phyloP scores from a whole-genome alignment of 2,113 vertebrate species.

The Euleptes europaea region DNA sequence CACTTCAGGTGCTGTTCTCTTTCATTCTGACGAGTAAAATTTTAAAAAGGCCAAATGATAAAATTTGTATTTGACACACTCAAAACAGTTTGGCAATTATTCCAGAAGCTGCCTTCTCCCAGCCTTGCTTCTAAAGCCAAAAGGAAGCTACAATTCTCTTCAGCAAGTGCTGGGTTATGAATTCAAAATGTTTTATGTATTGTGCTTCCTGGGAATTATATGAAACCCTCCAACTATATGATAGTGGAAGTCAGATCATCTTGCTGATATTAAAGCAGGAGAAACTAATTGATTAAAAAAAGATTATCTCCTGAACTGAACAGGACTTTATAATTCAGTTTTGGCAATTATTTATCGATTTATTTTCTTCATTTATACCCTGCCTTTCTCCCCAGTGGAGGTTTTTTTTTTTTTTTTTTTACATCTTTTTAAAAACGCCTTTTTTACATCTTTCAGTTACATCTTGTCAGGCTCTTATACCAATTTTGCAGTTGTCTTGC shows the following conservation, averaged over 20 bases:
- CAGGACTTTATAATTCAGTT: not conserved
- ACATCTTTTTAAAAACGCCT: too few relatives aligned
- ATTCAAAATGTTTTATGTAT: not conserved
- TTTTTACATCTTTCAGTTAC: not conserved
- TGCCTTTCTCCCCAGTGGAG: too few relatives aligned
- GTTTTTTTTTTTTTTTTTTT: not conserved
- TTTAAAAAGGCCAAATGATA: not conserved
- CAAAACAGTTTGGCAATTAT: constrained; percentile 25
- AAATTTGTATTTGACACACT: constrained; percentile 32
- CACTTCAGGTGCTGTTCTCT: constrained; percentile 16
- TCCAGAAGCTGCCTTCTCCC: constrained; percentile 22
- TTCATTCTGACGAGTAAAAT: constrained; percentile 39
- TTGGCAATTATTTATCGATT: not conserved
- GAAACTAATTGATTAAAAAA: not conserved
- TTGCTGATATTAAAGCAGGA: constrained; percentile 10
- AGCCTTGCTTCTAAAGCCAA: constrained; percentile 27
- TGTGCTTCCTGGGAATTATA: constrained; percentile 14
- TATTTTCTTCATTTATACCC: too few relatives aligned
- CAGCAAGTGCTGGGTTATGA: not conserved
- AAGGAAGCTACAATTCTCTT: not conserved
- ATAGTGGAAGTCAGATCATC: not conserved
- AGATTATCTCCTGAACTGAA: not conserved
- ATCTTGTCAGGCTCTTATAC: not conserved
- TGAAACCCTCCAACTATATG: constrained; percentile 5
- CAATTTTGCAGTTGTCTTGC: not conserved